Evolutionary conservation across 2,113 vertebrate genomes (phyloP), one percentile per base, ranked within the genome.

Genomic region (Phyllostomus hastatus): DNA sequence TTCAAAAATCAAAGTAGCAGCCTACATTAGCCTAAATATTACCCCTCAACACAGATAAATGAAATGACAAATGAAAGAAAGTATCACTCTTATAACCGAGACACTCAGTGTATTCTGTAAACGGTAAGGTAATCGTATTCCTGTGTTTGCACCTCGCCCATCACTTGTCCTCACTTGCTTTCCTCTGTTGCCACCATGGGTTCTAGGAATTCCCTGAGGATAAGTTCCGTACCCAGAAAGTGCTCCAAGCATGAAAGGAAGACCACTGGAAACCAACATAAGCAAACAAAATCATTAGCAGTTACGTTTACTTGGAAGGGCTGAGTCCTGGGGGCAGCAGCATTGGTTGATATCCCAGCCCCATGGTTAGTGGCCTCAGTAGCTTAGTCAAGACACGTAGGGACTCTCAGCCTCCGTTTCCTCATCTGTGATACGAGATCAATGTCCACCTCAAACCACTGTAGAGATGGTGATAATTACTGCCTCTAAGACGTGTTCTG

Each of bases 11-110:
- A 83, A 83, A 93, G 33, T 19, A 50, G 7, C 28, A 91, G 31
- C 19, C 22, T 61, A 48, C 48, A 70, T 70, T 79, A 50, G 4
- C 35, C 16, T 46, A 92, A 66, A 80, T 95, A 67, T 91, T 73
- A 35, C 24, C 28, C 61, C 57, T 89, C 35, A 66, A 76, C 82
- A 69, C 16, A 86, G 38, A 8, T 33, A 73, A 80, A 11, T 67
- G 67, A 70, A 80, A 73, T 94, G 46, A 93, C 73, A 95, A 75
- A 46, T 24, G 50, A 79, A 54, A 38, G 67, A 76, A 90, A 92
- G 81, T 2, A 57, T 80, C 24, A 83, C 9, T 48, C 26, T 80
- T 31, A 17, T 52, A 75, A 91, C 1, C 26, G 86, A 91, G 81
- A 89, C 4, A 31, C 33, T 57, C 73, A 9, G 16, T 38, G 83